These are phyloP conservation scores for Papilio dardanus DNA, from an alignment of 1,140 invertebrate genomes.

Conservation along the genomic window DNA sequence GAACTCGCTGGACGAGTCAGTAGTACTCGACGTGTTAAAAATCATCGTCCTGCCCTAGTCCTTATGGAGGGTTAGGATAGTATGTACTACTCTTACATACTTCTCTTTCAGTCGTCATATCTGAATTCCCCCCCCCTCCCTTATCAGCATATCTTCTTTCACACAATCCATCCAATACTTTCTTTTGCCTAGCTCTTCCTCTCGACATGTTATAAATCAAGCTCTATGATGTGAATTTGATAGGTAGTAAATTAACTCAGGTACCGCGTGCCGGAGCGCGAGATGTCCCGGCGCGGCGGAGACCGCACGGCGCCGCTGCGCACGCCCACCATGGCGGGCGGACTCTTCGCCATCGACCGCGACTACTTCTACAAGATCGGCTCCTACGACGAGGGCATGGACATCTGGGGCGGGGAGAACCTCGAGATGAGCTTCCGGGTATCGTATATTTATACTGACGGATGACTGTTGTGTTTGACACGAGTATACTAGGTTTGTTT, in stretches of 20 bases:
- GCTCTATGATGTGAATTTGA: no score
- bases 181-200: no score
- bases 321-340: slow-evolving; percentile 99
- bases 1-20: no score
- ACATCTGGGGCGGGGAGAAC: slow-evolving; percentile 99
- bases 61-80: no score
- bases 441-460: slow-evolving; percentile 55
- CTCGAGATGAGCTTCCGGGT: slow-evolving; percentile 99
- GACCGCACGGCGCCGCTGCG: slow-evolving; percentile 95
- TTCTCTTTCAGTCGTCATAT: no score
- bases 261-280: slow-evolving; percentile 97
- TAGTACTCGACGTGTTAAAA: neutral
- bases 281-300: slow-evolving; percentile 94
- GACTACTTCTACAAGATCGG: slow-evolving; percentile 99
- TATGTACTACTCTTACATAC: no score
- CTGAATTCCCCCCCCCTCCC: no score
- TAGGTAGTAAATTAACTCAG: no score
- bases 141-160: no score
- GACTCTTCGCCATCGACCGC: slow-evolving; percentile 97
- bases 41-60: no score
- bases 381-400: slow-evolving; percentile 99
- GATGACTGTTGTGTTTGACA: neutral
- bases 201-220: no score
- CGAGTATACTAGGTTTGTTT: neutral
- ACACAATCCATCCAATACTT: no score